Conservation (phyloP, 1,140 invertebrate species). For the Leptoteleia sp. region DNA sequence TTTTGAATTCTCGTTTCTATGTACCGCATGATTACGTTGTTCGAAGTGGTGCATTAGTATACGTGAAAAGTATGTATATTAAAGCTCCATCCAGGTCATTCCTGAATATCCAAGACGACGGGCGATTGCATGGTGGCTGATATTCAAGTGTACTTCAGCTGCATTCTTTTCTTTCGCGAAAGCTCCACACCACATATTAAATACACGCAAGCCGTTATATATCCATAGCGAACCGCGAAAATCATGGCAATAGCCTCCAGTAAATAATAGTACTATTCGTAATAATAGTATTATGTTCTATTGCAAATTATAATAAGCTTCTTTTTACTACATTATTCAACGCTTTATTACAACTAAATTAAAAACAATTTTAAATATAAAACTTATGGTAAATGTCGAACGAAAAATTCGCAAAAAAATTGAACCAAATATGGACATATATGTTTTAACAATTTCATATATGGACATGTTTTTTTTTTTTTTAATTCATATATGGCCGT, state of each 20-base stretch:
- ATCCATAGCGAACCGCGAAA: constrained; percentile 26
- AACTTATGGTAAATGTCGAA: no score
- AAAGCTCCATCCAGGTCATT: constrained; percentile 57
- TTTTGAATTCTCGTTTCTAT: constrained; percentile 41
- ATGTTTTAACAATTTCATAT: no score
- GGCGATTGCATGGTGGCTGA: constrained; percentile 51
- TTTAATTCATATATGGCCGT: no score
- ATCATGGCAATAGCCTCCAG: constrained; percentile 38
- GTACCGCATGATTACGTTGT: constrained; percentile 47
- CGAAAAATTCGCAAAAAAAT: no score
- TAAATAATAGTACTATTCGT: no score
- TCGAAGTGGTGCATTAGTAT: constrained; percentile 33
- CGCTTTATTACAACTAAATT: no score
- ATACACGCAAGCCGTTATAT: constrained; percentile 47
- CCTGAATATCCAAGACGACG: constrained; percentile 48
- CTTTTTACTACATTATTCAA: no score
- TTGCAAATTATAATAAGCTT: no score
- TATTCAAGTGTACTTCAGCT: constrained; percentile 52
- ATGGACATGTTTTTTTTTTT: no score
- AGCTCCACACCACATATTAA: constrained; percentile 57
- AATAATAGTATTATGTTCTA: constrained; percentile 29
- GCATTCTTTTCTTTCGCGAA: constrained; percentile 54
- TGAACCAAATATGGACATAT: no score
- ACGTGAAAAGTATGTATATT: constrained; percentile 35
- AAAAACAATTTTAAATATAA: no score